Conservation (phyloP, 2,113 vertebrate genomes). For the Pomatostomus ruficeps region DNA sequence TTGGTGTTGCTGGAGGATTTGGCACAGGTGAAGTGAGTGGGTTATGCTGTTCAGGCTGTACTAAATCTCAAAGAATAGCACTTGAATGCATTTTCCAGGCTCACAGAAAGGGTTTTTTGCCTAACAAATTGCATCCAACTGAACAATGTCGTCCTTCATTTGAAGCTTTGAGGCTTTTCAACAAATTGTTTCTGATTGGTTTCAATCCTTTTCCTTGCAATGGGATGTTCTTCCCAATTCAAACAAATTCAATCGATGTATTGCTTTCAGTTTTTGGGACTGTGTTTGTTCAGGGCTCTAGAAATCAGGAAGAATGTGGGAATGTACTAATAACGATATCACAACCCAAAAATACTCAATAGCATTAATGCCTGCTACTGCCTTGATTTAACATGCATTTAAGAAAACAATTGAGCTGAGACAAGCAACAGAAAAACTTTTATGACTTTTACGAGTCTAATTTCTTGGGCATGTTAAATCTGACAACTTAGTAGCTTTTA, state of each 20-base stretch:
- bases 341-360: background rate
- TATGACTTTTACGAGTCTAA: background rate
- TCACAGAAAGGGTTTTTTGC: background rate
- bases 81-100: background rate
- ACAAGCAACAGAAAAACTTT: background rate
- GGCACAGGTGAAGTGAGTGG: background rate
- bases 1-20: background rate
- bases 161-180: background rate
- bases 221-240: background rate
- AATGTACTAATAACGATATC: background rate
- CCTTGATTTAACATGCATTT: background rate
- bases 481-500: no score
- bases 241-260: background rate
- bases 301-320: background rate
- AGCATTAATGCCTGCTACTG: slow-evolving; percentile 1
- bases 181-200: background rate
- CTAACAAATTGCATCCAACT: background rate
- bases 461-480: background rate
- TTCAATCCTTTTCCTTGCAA: background rate
- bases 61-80: background rate
- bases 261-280: background rate
- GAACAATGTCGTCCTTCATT: background rate
- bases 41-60: background rate
- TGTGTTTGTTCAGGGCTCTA: background rate
- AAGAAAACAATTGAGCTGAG: slow-evolving; percentile 12